Percentiles rank a stretch among this genome's conserved stretches.
Evolutionary conservation across 2,888 invertebrate species (phyloP).

Genomic region (Hanleya hanleyi): DNA sequence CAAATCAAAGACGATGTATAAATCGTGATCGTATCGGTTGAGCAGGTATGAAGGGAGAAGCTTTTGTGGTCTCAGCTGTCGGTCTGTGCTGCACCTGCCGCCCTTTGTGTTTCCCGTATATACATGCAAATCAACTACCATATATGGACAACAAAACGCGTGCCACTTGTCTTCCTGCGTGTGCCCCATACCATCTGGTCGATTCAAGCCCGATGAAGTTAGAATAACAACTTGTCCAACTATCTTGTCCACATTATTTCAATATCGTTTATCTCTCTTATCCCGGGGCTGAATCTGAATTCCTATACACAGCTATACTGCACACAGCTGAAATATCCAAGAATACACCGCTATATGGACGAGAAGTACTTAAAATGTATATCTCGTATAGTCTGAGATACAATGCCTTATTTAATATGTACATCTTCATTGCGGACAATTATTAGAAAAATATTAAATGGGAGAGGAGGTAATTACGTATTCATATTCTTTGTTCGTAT

Average conservation of each 20-base stretch:
- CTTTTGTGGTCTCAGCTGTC: constrained; percentile 35
- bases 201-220: not conserved
- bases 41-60: not conserved
- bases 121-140: constrained; percentile 15
- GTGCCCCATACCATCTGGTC: constrained; percentile 1
- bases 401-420: too few species aligned
- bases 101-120: constrained; percentile 13
- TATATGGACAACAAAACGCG: constrained; percentile 5
- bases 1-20: constrained; percentile 16
- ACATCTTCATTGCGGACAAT: too few species aligned
- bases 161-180: not conserved
- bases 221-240: constrained; percentile 1
- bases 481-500: too few species aligned
- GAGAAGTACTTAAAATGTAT: too few species aligned
- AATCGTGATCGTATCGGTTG: constrained; percentile 10
- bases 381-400: too few species aligned
- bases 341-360: too few species aligned
- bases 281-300: too few species aligned
- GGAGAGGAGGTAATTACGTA: too few species aligned
- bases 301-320: too few species aligned
- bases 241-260: not conserved
- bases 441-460: too few species aligned
- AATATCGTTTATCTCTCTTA: too few species aligned
- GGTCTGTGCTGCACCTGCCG: constrained; percentile 27
- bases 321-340: too few species aligned